Base-by-base conservation (phyloP, 2,113 vertebrate species). In the Eolophus roseicapilla region DNA sequence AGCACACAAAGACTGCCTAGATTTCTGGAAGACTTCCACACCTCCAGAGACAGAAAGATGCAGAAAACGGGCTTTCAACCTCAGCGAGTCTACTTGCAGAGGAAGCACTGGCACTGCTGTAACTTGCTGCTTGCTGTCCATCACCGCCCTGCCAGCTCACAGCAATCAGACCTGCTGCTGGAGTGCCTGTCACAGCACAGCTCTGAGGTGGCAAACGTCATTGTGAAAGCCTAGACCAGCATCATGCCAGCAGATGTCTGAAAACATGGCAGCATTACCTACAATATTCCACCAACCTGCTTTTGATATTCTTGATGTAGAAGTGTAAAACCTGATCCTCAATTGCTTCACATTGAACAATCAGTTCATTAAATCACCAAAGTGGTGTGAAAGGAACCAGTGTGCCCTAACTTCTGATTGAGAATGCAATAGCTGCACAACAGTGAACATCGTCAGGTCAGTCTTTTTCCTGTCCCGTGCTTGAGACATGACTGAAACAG, bases 51-150 rank as follows among this genome's bases (percentile, higher is more conserved):
- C 1, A 1, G 28, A 86, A 88, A 55, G 20, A 24, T 17, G 24
- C 43, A 65, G 37, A 49, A 82, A 78, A 29, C 0, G 0, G 0
- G 2, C 8, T 47, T 79, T 64, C 23, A 35, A 21, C 33, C 37
- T 23, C 33, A 78, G 69, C 28, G 64, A 87, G 50, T 10, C 37
- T 5, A 3, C 25, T 64, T 29, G 10, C 2, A 3, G 37, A 81
- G 35, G 47, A 76, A 76, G 62, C 13, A n/a, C 43, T 27, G 43
- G n/a, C 60, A 57, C 21, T 0, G 1, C 60, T 46, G 8, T 43
- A 53, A 25, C 37, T 65, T 3, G 2, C 24, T 69, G 59, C 46
- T 13, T 71, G 74, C 23, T 57, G 17, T 23, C 57, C 65, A 28
- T 27, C 13, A 43, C 55, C 5, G 0, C 17, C 7, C 18, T 67